Conservation (phyloP, 92 coral and sea anemone species). For the Epizoanthus scotinus region DNA sequence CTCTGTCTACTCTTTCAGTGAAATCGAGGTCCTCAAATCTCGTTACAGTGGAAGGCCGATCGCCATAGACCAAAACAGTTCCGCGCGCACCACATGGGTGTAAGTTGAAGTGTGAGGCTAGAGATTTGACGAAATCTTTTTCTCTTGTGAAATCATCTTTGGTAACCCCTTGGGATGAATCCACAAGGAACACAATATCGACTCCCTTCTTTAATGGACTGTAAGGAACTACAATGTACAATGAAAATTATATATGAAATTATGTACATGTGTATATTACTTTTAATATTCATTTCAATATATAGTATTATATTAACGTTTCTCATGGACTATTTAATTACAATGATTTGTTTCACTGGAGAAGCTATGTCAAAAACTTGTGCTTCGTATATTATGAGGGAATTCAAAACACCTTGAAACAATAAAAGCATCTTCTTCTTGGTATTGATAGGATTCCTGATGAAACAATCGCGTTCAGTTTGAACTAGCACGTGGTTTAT, state of each 20-base stretch:
- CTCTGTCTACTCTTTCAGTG: slow-evolving; percentile 43
- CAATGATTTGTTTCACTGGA: too few relatives aligned
- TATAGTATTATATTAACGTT: too few relatives aligned
- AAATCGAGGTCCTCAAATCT: slow-evolving; percentile 45
- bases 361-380: too few relatives aligned
- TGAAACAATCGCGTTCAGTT: too few relatives aligned
- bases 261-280: too few relatives aligned
- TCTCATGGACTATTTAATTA: too few relatives aligned
- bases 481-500: too few relatives aligned
- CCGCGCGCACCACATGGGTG: slow-evolving; percentile 55
- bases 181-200: slow-evolving; percentile 75
- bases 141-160: slow-evolving; percentile 43
- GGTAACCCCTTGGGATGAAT: slow-evolving; percentile 64
- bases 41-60: slow-evolving; percentile 35
- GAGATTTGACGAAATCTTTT: slow-evolving; percentile 64
- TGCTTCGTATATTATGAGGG: too few relatives aligned
- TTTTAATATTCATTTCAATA: too few relatives aligned
- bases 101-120: slow-evolving; percentile 46
- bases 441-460: too few relatives aligned
- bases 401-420: too few relatives aligned
- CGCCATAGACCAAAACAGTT: slow-evolving; percentile 59
- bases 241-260: neutral
- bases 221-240: slow-evolving; percentile 12
- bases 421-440: too few relatives aligned
- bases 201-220: slow-evolving; percentile 13